Conservation (phyloP, 2,113 vertebrate species). For the Podiceps cristatus region DNA sequence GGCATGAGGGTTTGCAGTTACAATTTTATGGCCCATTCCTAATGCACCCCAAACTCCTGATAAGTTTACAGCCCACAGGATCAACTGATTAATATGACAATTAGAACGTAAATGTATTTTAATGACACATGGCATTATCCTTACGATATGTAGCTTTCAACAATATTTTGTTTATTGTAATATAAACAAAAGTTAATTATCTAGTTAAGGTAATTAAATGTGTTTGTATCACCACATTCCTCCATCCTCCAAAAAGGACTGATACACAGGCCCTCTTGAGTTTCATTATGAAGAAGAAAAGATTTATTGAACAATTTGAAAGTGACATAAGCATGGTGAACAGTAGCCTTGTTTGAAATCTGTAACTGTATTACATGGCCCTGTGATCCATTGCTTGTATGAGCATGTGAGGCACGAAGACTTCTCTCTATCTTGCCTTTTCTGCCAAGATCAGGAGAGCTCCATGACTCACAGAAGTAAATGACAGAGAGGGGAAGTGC, state of each 20-base stretch:
- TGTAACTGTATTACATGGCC: background rate
- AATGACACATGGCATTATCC: background rate
- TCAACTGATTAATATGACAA: background rate
- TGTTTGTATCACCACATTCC: background rate
- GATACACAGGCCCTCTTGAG: background rate
- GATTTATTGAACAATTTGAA: background rate
- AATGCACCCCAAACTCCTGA: background rate
- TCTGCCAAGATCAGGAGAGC: background rate
- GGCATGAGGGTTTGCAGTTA: background rate
- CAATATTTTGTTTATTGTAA: background rate
- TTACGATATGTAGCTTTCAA: background rate
- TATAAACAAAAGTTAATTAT: background rate
- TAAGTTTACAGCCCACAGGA: background rate
- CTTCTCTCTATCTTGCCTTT: background rate
- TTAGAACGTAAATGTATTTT: slow-evolving; percentile 17
- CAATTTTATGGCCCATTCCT: background rate
- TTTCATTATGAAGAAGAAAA: background rate
- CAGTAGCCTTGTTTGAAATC: background rate
- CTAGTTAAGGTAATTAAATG: background rate
- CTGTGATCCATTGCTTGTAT: background rate
- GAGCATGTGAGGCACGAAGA: background rate
- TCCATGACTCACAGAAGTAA: background rate
- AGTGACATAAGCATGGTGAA: background rate
- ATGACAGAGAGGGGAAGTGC: background rate
- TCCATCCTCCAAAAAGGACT: background rate